Conservation (phyloP, 2,113 vertebrate genomes). For the Lampris incognitus region DNA sequence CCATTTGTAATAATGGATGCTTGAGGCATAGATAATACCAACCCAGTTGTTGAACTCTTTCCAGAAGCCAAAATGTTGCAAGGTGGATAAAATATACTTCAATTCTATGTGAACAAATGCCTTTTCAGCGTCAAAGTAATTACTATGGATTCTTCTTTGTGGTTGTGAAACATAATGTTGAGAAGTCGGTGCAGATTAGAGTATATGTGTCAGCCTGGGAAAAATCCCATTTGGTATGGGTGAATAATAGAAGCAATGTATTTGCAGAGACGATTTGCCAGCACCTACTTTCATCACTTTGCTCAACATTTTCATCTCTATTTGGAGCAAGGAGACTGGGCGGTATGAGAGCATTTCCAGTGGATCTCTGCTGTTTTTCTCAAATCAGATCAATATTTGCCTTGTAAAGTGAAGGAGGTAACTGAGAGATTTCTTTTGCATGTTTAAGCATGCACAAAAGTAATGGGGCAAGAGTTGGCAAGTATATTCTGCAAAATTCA, state of each 20-base stretch:
- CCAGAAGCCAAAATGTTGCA: slow-evolving; percentile 8
- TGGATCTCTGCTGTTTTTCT: slow-evolving; percentile 7
- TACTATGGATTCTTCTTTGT: slow-evolving; percentile 12
- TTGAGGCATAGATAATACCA: slow-evolving; percentile 18
- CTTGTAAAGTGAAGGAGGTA: neutral
- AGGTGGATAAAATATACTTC: slow-evolving; percentile 4
- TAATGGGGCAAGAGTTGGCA: neutral
- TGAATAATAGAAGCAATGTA: neutral
- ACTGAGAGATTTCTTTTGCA: slow-evolving; percentile 7
- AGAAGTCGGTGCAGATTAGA: slow-evolving; percentile 6
- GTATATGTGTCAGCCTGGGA: neutral
- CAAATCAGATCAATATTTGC: slow-evolving; percentile 12
- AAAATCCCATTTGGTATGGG: slow-evolving; percentile 7
- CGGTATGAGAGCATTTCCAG: slow-evolving; percentile 11
- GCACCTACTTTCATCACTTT: neutral
- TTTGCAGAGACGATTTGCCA: neutral
- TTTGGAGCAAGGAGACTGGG: slow-evolving; percentile 1
- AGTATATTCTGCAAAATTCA: slow-evolving; percentile 10
- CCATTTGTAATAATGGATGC: slow-evolving; percentile 6
- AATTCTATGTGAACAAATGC: slow-evolving; percentile 14
- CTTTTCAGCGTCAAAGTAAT: slow-evolving; percentile 12
- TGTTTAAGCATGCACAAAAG: slow-evolving; percentile 10
- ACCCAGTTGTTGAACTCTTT: slow-evolving; percentile 8
- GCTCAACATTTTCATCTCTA: neutral
- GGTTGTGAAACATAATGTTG: slow-evolving; percentile 1